These are phyloP conservation scores for Chelon labrosus DNA, from an alignment of 2,797 vertebrate genomes.

Conservation along the genomic window DNA sequence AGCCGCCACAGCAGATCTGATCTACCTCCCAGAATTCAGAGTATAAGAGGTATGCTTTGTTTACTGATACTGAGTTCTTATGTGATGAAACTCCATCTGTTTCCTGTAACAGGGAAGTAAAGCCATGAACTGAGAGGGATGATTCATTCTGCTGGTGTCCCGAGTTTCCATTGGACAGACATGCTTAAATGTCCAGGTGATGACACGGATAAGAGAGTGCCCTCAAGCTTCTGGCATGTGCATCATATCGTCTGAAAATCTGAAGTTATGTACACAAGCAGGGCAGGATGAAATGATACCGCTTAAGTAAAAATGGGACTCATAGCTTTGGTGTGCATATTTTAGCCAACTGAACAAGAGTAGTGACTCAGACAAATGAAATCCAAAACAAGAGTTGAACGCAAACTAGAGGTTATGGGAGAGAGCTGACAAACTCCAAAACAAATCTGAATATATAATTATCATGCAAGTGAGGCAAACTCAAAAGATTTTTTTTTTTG, in stretches of 20 bases:
- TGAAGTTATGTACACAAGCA: not conserved
- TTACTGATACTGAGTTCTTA: conserved; percentile 75
- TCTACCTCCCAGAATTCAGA: conserved; percentile 48
- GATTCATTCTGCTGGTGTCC: conserved; percentile 73
- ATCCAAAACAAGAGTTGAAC: conserved; percentile 21
- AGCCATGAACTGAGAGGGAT: conserved; percentile 54
- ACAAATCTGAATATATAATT: conserved; percentile 1
- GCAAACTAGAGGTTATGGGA: not conserved
- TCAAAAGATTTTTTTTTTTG: not conserved
- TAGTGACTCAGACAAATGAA: conserved; percentile 34
- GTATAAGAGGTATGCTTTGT: conserved; percentile 69
- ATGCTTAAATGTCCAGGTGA: conserved; percentile 65
- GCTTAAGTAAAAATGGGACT: not conserved
- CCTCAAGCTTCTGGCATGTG: conserved; percentile 19
- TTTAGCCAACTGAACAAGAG: conserved; percentile 11
- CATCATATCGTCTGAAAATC: not conserved
- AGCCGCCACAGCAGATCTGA: conserved; percentile 42
- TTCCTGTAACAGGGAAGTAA: conserved; percentile 77
- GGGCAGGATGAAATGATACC: conserved; percentile 1
- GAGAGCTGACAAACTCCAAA: conserved; percentile 2
- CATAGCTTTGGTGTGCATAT: conserved; percentile 18
- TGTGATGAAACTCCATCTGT: conserved; percentile 74
- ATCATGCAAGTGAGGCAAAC: conserved; percentile 18
- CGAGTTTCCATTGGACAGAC: conserved; percentile 65
- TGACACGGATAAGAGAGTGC: conserved; percentile 46